Percentiles rank a stretch among this genome's conserved stretches.
Conservation (phyloP, 2,888 invertebrate species). For the Troides helena region DNA sequence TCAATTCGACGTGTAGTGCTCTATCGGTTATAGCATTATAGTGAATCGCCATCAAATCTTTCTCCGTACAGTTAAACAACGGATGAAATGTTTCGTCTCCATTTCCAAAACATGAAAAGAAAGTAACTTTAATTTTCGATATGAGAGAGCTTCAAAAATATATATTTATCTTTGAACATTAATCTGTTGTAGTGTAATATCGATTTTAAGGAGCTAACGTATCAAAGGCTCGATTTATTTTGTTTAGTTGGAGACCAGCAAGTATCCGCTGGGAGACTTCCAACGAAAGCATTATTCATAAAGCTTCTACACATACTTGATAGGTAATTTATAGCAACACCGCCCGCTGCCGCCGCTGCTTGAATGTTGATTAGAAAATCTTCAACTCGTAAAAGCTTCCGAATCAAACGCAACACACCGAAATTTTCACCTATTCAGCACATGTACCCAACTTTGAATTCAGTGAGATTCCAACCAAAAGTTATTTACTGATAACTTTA, state of each 20-base stretch:
- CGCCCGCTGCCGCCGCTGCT: slow-evolving; percentile 56
- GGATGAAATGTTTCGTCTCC: slow-evolving; percentile 28
- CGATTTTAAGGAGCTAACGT: slow-evolving; percentile 51
- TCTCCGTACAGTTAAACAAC: slow-evolving; percentile 34
- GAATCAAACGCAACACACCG: slow-evolving; percentile 44
- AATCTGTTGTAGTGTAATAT: slow-evolving; percentile 50
- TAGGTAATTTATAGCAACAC: slow-evolving; percentile 77
- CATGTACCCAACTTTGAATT: slow-evolving; percentile 1
- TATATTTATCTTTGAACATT: slow-evolving; percentile 33
- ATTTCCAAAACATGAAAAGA: background rate
- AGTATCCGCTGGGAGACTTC: slow-evolving; percentile 50
- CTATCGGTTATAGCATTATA: slow-evolving; percentile 41
- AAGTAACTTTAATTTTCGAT: background rate
- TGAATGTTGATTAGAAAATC: slow-evolving; percentile 74
- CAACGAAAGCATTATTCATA: slow-evolving; percentile 75
- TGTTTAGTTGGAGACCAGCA: slow-evolving; percentile 55
- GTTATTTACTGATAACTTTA: slow-evolving; percentile 9
- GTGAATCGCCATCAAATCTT: slow-evolving; percentile 33
- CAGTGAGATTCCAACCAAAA: slow-evolving; percentile 1
- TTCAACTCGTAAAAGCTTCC: slow-evolving; percentile 45
- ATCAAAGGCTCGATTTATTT: slow-evolving; percentile 56
- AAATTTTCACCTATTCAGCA: slow-evolving; percentile 32
- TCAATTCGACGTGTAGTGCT: slow-evolving; percentile 54
- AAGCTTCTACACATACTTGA: slow-evolving; percentile 70
- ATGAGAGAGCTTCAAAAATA: background rate